These are phyloP conservation scores for Zaprionus vittiger DNA, from an alignment of 1,140 invertebrate species.

Conservation along the genomic window DNA sequence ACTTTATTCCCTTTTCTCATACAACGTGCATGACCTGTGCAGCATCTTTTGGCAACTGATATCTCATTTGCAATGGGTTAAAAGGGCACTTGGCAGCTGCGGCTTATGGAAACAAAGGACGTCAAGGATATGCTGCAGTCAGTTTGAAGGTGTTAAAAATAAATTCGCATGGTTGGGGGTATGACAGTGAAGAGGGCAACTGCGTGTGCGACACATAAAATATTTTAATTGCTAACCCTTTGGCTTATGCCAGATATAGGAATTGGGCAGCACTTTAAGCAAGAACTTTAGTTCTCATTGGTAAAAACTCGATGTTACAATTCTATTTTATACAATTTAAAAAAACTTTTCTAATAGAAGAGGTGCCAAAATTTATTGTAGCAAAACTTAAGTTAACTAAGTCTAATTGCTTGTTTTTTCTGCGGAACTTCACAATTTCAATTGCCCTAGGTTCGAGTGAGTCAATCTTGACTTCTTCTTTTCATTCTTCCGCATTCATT, in stretches of 20 bases:
- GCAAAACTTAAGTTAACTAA: too few species aligned
- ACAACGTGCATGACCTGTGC: background rate
- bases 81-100: slow-evolving; percentile 24
- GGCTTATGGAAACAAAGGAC: slow-evolving; percentile 48
- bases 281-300: slow-evolving; percentile 1
- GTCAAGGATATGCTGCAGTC: slow-evolving; percentile 52
- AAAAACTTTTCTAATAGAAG: too few species aligned
- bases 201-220: slow-evolving; percentile 64
- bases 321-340: too few species aligned
- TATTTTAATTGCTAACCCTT: slow-evolving; percentile 62
- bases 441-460: background rate
- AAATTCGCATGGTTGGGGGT: slow-evolving; percentile 14
- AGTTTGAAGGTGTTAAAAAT: slow-evolving; percentile 63
- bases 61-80: background rate
- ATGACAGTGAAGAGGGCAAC: slow-evolving; percentile 40
- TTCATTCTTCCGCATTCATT: background rate
- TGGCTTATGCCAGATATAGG: background rate
- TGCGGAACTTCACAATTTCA: background rate
- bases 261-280: background rate
- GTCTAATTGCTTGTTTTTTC: background rate
- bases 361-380: too few species aligned
- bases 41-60: background rate
- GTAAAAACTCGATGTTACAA: too few species aligned
- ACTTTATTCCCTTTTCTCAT: background rate
- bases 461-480: background rate